Evolutionary conservation across 37 sponge, comb jelly and placozoan species (phyloP).

Genomic region (Ianthella basta): DNA sequence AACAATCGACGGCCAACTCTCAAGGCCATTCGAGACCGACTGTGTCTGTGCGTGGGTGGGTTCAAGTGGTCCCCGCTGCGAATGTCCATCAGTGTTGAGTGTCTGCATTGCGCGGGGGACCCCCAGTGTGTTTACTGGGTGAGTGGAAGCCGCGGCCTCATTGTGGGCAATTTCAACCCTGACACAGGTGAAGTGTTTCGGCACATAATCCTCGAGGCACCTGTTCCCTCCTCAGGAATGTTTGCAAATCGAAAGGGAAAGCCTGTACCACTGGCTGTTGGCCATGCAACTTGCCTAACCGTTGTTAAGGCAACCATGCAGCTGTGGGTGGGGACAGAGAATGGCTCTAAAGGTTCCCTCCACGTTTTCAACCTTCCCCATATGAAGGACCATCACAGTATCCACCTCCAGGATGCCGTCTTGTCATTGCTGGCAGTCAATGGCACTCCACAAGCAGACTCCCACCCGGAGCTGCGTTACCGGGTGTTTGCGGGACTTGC

Average conservation of each 20-base stretch:
- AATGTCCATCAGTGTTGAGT: conserved; percentile 67
- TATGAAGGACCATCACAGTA: conserved; percentile 70
- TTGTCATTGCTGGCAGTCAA: conserved; percentile 73
- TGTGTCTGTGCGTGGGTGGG: conserved; percentile 80
- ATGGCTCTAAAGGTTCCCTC: conserved; percentile 80
- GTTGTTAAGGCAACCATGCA: conserved; percentile 65
- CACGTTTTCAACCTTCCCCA: conserved; percentile 85
- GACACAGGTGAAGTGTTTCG: conserved; percentile 41
- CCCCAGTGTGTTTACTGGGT: conserved; percentile 75
- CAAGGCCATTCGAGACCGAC: conserved; percentile 32
- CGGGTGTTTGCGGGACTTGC: conserved; percentile 79
- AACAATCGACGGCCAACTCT: conserved; percentile 13
- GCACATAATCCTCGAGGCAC: conserved; percentile 72
- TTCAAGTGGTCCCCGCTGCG: conserved; percentile 68
- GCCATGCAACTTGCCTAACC: conserved; percentile 71
- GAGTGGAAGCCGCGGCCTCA: conserved; percentile 80
- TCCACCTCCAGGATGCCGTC: conserved; percentile 87
- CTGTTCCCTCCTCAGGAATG: conserved; percentile 71
- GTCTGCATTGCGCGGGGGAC: conserved; percentile 52
- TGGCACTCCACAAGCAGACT: conserved; percentile 14
- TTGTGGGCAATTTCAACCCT: conserved; percentile 71
- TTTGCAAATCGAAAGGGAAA: conserved; percentile 72
- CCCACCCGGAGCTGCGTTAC: conserved; percentile 42
- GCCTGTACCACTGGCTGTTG: conserved; percentile 78
- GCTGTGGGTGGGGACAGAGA: conserved; percentile 89